Conservation (phyloP, 2,888 invertebrate genomes). For the Limnephilus lunatus region DNA sequence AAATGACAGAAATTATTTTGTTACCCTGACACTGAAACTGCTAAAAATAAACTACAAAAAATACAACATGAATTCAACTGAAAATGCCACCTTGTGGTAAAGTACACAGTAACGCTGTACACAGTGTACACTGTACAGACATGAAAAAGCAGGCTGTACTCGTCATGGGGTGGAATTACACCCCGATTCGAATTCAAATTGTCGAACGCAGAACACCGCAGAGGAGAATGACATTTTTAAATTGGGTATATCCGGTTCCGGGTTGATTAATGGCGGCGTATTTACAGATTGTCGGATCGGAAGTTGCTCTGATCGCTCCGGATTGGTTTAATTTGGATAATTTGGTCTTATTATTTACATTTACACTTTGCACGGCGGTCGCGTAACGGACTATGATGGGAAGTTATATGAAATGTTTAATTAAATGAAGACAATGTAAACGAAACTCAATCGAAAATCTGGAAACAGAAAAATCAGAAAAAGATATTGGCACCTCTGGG, state of each 20-base stretch:
- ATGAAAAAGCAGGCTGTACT: not conserved
- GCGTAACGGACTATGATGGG: not conserved
- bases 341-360: conserved; percentile 20
- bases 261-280: conserved; percentile 39
- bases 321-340: not conserved
- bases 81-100: not conserved
- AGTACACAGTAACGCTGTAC: not conserved
- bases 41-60: not conserved
- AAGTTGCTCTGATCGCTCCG: conserved; percentile 3
- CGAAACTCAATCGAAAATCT: too few species aligned
- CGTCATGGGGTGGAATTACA: not conserved
- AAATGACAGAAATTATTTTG: too few species aligned
- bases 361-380: not conserved
- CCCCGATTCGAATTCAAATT: conserved; percentile 23
- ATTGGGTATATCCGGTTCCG: conserved; percentile 24
- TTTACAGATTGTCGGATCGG: conserved; percentile 50
- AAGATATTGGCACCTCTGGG: too few species aligned
- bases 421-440: too few species aligned
- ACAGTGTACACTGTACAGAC: not conserved
- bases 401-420: too few species aligned
- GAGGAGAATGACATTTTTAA: not conserved
- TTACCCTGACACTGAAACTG: too few species aligned
- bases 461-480: too few species aligned
- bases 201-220: conserved; percentile 34
- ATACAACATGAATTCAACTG: not conserved